Conservation (phyloP, 2,113 vertebrate species). For the Gymnogyps californianus region DNA sequence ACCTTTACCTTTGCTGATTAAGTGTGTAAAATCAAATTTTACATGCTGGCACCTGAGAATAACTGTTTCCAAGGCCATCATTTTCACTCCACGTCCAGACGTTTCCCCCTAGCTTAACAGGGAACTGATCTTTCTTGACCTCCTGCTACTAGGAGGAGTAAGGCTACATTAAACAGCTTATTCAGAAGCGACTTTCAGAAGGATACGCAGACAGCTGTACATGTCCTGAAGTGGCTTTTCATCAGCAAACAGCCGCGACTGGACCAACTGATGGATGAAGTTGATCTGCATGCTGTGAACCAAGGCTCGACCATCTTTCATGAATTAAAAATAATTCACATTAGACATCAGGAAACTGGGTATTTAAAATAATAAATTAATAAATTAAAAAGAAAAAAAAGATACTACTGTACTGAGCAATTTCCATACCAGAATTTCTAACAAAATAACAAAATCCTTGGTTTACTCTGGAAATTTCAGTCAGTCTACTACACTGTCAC, state of each 20-base stretch:
- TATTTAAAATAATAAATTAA: not conserved
- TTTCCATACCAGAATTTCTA: not conserved
- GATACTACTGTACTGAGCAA: not conserved
- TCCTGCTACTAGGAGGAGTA: not conserved
- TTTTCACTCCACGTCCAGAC: not conserved
- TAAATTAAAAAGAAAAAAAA: not conserved
- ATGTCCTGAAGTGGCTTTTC: slow-evolving; percentile 98
- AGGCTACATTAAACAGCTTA: not conserved
- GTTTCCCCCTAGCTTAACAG: not conserved
- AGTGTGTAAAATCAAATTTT: not conserved
- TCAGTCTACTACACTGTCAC: not conserved
- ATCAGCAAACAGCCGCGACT: slow-evolving; percentile 95
- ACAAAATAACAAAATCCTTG: not conserved
- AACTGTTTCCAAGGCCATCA: not conserved
- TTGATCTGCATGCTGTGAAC: slow-evolving; percentile 97
- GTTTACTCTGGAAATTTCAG: not conserved
- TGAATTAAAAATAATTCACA: slow-evolving; percentile 1
- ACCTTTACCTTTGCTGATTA: not conserved
- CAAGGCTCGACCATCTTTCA: slow-evolving; percentile 89
- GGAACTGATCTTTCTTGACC: not conserved
- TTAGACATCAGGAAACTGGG: not conserved
- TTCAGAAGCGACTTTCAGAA: slow-evolving; percentile 48
- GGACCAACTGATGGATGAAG: slow-evolving; percentile 96
- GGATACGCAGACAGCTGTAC: slow-evolving; percentile 99
- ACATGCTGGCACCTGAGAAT: not conserved